phyloP scores from a whole-genome alignment of 2,113 vertebrate species.

The Ictalurus furcatus region DNA sequence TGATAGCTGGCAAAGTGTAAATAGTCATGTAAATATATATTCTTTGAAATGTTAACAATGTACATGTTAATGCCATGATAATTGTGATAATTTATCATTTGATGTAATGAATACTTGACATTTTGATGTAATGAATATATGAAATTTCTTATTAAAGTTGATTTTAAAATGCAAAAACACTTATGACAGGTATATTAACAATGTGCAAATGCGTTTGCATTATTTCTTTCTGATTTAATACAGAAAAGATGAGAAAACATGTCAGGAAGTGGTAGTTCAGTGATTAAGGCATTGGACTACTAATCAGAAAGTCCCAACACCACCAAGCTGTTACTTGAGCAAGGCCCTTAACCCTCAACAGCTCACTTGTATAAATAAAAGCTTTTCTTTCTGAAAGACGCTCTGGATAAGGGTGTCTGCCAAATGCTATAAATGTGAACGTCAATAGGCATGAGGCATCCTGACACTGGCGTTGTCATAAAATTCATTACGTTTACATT shows the following conservation, averaged over 20 bases:
- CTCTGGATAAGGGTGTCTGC: neutral
- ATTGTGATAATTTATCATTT: too few species aligned
- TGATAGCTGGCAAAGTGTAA: too few species aligned
- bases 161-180: neutral
- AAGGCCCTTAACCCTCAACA: neutral
- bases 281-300: neutral
- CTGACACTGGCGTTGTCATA: neutral
- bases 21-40: too few species aligned
- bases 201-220: neutral
- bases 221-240: neutral
- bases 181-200: conserved; percentile 8
- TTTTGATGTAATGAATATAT: too few species aligned
- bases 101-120: too few species aligned
- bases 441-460: neutral
- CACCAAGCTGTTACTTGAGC: neutral
- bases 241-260: neutral
- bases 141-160: too few species aligned
- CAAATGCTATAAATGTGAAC: neutral
- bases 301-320: neutral
- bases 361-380: neutral
- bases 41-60: too few species aligned
- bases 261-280: neutral
- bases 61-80: too few species aligned
- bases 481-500: neutral
- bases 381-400: neutral